Conservation (phyloP, 35 echinoderm and acorn worm genomes). For the Nesometra sesokonis region DNA sequence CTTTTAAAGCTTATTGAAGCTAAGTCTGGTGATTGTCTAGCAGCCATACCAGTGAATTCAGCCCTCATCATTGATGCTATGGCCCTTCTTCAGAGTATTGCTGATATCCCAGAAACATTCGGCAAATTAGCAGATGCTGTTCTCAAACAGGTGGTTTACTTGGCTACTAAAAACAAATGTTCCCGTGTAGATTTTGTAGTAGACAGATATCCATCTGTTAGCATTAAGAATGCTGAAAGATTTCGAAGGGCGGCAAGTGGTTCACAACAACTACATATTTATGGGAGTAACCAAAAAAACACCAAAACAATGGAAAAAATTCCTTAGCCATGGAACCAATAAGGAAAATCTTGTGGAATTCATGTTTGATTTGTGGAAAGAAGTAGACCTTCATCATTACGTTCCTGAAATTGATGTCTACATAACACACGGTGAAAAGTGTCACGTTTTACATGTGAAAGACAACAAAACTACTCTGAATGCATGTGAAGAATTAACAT, state of each 20-base stretch:
- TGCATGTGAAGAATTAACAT: not conserved
- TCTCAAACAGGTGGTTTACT: not conserved
- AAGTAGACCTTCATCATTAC: not conserved
- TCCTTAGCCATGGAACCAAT: conserved; percentile 3
- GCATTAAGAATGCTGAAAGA: conserved; percentile 31
- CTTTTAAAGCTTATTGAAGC: conserved; percentile 14
- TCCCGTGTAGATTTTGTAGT: conserved; percentile 27
- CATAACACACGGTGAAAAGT: not conserved
- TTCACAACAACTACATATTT: not conserved
- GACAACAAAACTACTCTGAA: not conserved
- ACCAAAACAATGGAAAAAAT: conserved; percentile 27
- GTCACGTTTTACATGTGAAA: not conserved
- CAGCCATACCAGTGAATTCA: conserved; percentile 7
- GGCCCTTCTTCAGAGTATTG: conserved; percentile 28
- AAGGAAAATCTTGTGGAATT: conserved; percentile 11
- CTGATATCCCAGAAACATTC: conserved; percentile 27
- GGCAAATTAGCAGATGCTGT: conserved; percentile 30
- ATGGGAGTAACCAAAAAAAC: not conserved
- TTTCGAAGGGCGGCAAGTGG: not conserved
- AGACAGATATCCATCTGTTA: conserved; percentile 1
- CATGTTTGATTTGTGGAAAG: conserved; percentile 15
- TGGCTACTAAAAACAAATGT: conserved; percentile 4
- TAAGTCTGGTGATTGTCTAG: not conserved
- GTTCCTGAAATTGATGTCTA: not conserved
- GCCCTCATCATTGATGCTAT: conserved; percentile 45